These are phyloP conservation scores for Antennarius maculatus DNA, from an alignment of 2,797 vertebrate species.

Conservation along the genomic window DNA sequence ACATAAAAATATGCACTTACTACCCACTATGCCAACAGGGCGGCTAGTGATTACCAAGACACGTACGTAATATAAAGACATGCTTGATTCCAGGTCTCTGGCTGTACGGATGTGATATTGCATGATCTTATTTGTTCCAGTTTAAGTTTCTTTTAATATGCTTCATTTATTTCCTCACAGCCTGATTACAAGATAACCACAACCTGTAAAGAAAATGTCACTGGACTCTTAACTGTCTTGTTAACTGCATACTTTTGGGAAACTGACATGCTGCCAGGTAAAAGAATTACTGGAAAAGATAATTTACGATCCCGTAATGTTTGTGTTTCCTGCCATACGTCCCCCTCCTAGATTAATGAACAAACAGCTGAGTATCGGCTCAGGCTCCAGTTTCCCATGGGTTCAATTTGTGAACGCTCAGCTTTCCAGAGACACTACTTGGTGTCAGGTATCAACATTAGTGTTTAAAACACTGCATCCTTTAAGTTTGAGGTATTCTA, in stretches of 20 bases:
- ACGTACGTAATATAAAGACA: slow-evolving; percentile 1
- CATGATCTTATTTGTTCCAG: neutral
- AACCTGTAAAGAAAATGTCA: slow-evolving; percentile 17
- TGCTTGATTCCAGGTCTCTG: slow-evolving; percentile 7
- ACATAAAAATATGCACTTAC: slow-evolving; percentile 39
- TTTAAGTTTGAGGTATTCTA: slow-evolving; percentile 7
- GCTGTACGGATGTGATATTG: neutral
- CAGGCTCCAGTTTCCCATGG: slow-evolving; percentile 26
- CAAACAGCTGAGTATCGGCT: slow-evolving; percentile 6
- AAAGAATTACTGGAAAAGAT: slow-evolving; percentile 14
- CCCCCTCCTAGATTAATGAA: neutral
- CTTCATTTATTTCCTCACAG: slow-evolving; percentile 10
- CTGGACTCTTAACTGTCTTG: neutral
- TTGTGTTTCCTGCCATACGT: slow-evolving; percentile 2
- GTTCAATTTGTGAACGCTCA: slow-evolving; percentile 29
- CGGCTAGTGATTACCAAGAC: slow-evolving; percentile 45
- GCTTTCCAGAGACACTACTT: slow-evolving; percentile 18
- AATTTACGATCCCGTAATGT: slow-evolving; percentile 4
- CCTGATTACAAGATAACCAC: slow-evolving; percentile 15
- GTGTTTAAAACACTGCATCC: neutral
- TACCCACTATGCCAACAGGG: slow-evolving; percentile 28
- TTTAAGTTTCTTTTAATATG: neutral
- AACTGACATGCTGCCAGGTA: slow-evolving; percentile 6
- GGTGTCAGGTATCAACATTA: slow-evolving; percentile 10
- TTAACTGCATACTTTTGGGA: slow-evolving; percentile 15